Percentiles rank a stretch among this genome's conserved stretches.
Evolutionary conservation across 2,888 invertebrate species (phyloP).

Genomic region (Pristionchus maxplancki): DNA sequence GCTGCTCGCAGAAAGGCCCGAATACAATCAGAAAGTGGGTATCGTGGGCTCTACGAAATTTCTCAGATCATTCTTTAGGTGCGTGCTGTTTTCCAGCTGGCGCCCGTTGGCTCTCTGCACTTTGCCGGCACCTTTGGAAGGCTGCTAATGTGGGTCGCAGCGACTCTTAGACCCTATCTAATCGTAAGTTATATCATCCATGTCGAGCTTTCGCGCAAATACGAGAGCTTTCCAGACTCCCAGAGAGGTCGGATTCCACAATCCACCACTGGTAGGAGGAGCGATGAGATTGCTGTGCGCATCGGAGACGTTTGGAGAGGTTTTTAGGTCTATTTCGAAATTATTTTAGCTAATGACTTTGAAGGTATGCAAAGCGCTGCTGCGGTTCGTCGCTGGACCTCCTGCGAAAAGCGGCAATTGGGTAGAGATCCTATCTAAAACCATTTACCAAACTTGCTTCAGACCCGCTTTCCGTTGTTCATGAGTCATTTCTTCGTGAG

Average conservation of each 20-base stretch:
- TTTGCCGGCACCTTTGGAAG: not conserved
- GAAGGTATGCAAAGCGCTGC: not conserved
- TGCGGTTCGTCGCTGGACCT: not conserved
- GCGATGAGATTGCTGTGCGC: too few species aligned
- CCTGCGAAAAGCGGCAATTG: not conserved
- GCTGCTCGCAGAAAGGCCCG: not conserved
- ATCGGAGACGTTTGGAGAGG: too few species aligned
- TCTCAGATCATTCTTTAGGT: not conserved
- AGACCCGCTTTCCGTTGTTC: not conserved
- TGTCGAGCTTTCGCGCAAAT: too few species aligned
- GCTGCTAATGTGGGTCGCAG: not conserved
- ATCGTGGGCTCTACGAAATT: not conserved
- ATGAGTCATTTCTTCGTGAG: not conserved
- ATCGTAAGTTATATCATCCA: not conserved
- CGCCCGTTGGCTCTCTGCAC: not conserved
- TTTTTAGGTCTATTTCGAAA: too few species aligned
- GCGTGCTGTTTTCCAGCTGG: not conserved
- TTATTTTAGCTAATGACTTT: not conserved
- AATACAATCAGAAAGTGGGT: not conserved
- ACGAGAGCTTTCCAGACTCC: too few species aligned
- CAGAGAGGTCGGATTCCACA: too few species aligned
- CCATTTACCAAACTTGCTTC: not conserved
- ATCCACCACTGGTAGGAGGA: too few species aligned
- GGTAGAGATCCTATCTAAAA: not conserved
- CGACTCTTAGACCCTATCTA: not conserved